Conservation (phyloP, 2,888 invertebrate species). For the Crossocerus cetratus region DNA sequence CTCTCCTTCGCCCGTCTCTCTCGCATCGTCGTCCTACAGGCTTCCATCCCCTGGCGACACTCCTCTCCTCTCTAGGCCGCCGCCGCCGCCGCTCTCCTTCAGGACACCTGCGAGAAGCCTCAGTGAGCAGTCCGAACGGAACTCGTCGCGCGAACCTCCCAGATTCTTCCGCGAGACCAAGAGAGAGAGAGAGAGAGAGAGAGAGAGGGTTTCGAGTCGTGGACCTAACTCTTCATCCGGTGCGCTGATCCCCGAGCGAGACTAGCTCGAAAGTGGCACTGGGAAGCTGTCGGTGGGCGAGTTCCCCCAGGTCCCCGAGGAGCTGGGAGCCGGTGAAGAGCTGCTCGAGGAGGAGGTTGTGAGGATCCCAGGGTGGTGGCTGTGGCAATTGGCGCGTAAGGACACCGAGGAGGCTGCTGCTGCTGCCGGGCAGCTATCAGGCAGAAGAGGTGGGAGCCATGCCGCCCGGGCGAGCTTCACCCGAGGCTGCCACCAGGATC, state of each 20-base stretch:
- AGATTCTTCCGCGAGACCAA: background rate
- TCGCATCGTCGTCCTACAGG: conserved; percentile 49
- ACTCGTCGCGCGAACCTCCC: background rate
- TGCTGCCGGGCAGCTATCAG: conserved; percentile 58
- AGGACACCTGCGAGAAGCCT: too few species aligned
- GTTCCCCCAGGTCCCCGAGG: background rate
- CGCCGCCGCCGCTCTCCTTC: too few species aligned
- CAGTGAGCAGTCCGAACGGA: too few species aligned
- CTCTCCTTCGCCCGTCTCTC: conserved; percentile 34
- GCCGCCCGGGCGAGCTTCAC: conserved; percentile 75
- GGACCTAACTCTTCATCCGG: too few species aligned
- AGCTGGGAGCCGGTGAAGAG: background rate
- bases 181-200: background rate
- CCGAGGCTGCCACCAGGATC: conserved; percentile 63
- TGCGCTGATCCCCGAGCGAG: too few species aligned
- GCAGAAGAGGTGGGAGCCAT: conserved; percentile 71
- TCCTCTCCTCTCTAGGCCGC: conserved; percentile 23
- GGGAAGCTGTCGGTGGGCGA: background rate
- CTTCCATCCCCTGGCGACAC: conserved; percentile 38
- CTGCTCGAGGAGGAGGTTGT: background rate
- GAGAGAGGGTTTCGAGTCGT: too few species aligned
- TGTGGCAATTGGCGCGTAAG: background rate
- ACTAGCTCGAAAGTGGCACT: background rate
- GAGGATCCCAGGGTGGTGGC: background rate
- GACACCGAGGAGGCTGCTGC: background rate